Conservation (phyloP, 1,140 invertebrate species). For the Phthorimaea operculella region DNA sequence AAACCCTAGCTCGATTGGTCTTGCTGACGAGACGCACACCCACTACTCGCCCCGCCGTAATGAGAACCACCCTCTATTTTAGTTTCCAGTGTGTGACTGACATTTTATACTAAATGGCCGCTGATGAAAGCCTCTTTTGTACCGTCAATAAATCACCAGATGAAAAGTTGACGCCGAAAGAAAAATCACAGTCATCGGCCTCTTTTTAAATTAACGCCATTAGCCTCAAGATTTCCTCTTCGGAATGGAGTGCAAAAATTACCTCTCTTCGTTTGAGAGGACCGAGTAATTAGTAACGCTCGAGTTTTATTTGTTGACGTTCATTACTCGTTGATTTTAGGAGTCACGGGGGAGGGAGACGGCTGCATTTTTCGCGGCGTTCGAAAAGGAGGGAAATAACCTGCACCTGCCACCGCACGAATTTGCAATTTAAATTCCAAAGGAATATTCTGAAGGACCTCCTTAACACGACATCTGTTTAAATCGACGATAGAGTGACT, state of each 20-base stretch:
- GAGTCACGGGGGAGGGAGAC: slow-evolving; percentile 30
- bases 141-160: slow-evolving; percentile 57
- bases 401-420: slow-evolving; percentile 61
- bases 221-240: slow-evolving; percentile 58
- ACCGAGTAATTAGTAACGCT: slow-evolving; percentile 68
- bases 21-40: no score
- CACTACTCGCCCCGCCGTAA: slow-evolving; percentile 34
- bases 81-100: slow-evolving; percentile 56
- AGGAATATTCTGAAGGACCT: slow-evolving; percentile 65
- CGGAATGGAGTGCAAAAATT: slow-evolving; percentile 63
- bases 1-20: no score
- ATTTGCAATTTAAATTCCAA: slow-evolving; percentile 70
- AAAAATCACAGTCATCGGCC: slow-evolving; percentile 64
- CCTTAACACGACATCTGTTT: slow-evolving; percentile 70
- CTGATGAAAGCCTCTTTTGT: slow-evolving; percentile 25
- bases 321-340: slow-evolving; percentile 66
- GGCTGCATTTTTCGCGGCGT: slow-evolving; percentile 20
- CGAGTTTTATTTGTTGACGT: slow-evolving; percentile 69
- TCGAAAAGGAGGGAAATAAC: slow-evolving; percentile 45
- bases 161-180: slow-evolving; percentile 43
- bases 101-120: slow-evolving; percentile 32
- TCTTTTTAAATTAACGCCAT: slow-evolving; percentile 65
- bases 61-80: slow-evolving; percentile 55
- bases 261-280: slow-evolving; percentile 57
- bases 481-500: slow-evolving; percentile 65